Percentiles rank a stretch among this genome's conserved stretches.
Evolutionary conservation across 2,888 invertebrate species (phyloP).

Genomic region (Conops quadrifasciatus): DNA sequence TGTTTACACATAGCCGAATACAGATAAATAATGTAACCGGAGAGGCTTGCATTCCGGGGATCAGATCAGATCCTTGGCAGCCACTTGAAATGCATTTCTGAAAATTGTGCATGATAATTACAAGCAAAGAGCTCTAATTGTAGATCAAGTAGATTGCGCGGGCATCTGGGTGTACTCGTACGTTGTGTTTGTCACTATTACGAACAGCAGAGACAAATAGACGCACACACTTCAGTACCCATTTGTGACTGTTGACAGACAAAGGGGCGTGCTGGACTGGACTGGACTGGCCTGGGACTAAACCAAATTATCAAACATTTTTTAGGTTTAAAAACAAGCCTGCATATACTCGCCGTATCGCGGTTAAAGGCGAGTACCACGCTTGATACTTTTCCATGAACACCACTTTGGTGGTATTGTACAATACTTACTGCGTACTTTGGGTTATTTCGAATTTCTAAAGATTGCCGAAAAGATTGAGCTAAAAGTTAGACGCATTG

Average conservation of each 20-base stretch:
- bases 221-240: slow-evolving; percentile 29
- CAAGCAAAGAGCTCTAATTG: slow-evolving; percentile 37
- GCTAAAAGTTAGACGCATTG: too few relatives aligned
- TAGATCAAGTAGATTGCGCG: background rate
- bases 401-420: too few relatives aligned
- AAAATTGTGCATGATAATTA: slow-evolving; percentile 51
- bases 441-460: too few relatives aligned
- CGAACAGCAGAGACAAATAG: slow-evolving; percentile 25
- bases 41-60: slow-evolving; percentile 15
- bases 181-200: too few relatives aligned
- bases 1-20: slow-evolving; percentile 52
- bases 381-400: too few relatives aligned
- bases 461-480: too few relatives aligned
- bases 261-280: slow-evolving; percentile 14
- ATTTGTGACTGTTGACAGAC: slow-evolving; percentile 31
- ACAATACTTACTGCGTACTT: too few relatives aligned
- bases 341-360: too few relatives aligned
- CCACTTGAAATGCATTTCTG: slow-evolving; percentile 44
- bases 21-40: slow-evolving; percentile 55
- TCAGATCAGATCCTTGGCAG: background rate
- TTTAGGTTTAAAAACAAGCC: too few relatives aligned
- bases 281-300: background rate
- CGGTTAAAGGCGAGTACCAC: too few relatives aligned
- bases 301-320: background rate
- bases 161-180: background rate